Base-by-base conservation (phyloP, 1,140 invertebrate genomes). In the Sycobia sp. region DNA sequence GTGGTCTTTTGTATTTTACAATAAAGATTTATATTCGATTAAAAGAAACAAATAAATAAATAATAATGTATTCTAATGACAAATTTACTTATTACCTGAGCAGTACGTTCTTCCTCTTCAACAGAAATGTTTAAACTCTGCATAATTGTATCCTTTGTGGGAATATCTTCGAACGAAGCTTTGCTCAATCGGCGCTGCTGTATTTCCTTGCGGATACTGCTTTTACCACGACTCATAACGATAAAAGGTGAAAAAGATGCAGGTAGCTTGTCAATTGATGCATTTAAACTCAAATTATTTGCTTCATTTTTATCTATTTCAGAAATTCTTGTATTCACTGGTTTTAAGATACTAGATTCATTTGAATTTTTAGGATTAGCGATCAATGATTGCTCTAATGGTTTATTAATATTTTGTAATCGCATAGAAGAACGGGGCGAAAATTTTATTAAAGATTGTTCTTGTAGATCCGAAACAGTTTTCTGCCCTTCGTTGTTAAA, bases 81-180 rank as follows among this genome's bases (percentile, higher is more conserved):
- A 32, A 32, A 7, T 32, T 32, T 11, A 32, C 11, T 56, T 22
- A 18, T 44, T 39, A 61, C 59, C 34, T 69, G 66, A 1, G 84
- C 80, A 0, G 84, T 80, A 11, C 78, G 76, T 56, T 82, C 64
- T 43, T 83, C 77, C 13, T 81, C 77, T 16, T 83, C 78, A 0
- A 71, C 27, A 0, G 75, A 80, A 36, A 78, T 78, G 54, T 79
- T 80, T 5, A 80, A 41, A 56, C 46, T 76, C 44, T 79, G 44
- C 71, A 76, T 76, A 1, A 81, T 62, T 1, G 68, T 76, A 0
- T 79, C 76, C 36, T 82, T 80, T 0, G 76, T 79, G 5, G 78
- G 77, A 53, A 76, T 76, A 16, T 71, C 67, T 4, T 63, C 50
- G 0, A 13, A 7, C 0, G 50, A 9, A 7, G 60, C 49, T 13